Base-by-base conservation (phyloP, 2,113 vertebrate species). In the Neotoma lepida region DNA sequence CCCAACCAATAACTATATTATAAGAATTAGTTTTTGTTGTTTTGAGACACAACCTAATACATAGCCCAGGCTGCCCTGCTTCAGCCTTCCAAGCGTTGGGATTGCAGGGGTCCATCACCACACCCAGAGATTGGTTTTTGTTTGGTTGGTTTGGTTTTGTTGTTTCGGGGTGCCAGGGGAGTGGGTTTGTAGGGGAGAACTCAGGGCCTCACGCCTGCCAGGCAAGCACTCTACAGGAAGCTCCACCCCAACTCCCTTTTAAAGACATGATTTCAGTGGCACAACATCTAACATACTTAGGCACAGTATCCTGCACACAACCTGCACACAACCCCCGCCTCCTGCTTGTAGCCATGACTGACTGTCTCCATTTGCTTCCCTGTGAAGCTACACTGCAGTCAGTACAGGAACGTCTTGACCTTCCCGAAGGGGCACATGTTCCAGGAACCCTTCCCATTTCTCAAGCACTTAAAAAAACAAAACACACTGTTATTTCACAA, bases 321-420 rank as follows among this genome's bases (percentile, higher is more conserved):
- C n/a, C n/a, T 18, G 80, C 3, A 15, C 61, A 39, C 49, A 81
- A 17, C 13, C 4, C 68, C 63, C 1, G 46, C 56, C 2, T 13
- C 5, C 85, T 41, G 92, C 58, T 56, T 5, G 12, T 41, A 39
- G 35, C 51, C n/a, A 10, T 0, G 1, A 44, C 4, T 1, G 1
- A n/a, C 51, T 6, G 22, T 13, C 73, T 26, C 0, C 51, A 2
- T 49, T 14, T 13, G 70, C 14, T 44, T n/a, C 7, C 2, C 20
- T 0, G 2, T 24, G 30, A 20, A 12, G 4, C 41, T 39, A 30
- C 0, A 0, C n/a, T 1, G 1, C 76, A 77, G 41, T 24, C 24
- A 41, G 15, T 7, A 39, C 9, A 15, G 33, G 18, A 35, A 54
- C 49, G 51, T 28, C 28, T 41, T 30, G 39, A 44, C 39, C 41